phyloP scores from a whole-genome alignment of 2,888 invertebrate genomes.

The Asteroscopus sphinx region DNA sequence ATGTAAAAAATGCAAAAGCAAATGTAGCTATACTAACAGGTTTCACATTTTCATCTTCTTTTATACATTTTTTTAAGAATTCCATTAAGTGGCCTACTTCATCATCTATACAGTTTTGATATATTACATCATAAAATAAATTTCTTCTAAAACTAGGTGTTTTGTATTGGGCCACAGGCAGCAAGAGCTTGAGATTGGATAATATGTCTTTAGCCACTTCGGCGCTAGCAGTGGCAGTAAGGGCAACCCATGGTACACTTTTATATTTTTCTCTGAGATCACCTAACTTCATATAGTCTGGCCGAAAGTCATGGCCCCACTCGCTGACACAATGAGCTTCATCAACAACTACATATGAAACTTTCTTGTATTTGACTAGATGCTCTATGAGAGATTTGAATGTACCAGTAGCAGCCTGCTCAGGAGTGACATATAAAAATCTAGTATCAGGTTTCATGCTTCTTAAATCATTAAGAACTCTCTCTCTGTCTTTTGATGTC shows the following conservation, averaged over 20 bases:
- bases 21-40: constrained; percentile 70
- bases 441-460: constrained; percentile 93
- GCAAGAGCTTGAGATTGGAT: constrained; percentile 91
- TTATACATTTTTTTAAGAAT: constrained; percentile 92
- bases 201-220: constrained; percentile 96
- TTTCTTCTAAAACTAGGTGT: constrained; percentile 97
- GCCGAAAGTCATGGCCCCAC: constrained; percentile 99
- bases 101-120: constrained; percentile 95
- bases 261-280: constrained; percentile 88
- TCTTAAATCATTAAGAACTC: constrained; percentile 94
- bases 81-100: constrained; percentile 94
- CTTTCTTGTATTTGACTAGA: constrained; percentile 93
- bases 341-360: constrained; percentile 98
- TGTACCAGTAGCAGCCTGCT: constrained; percentile 95
- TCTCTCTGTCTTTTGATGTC: constrained; percentile 92
- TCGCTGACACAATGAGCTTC: constrained; percentile 99
- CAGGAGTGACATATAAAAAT: constrained; percentile 98
- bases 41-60: constrained; percentile 87
- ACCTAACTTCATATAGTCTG: constrained; percentile 97
- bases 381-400: constrained; percentile 92
- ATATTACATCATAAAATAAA: constrained; percentile 98
- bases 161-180: constrained; percentile 93
- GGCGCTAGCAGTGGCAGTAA: constrained; percentile 97
- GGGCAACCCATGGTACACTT: constrained; percentile 95
- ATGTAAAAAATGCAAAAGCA: not conserved